Evolutionary conservation across 2,888 invertebrate genomes (phyloP).

Genomic region (Exocentrus adspersus): DNA sequence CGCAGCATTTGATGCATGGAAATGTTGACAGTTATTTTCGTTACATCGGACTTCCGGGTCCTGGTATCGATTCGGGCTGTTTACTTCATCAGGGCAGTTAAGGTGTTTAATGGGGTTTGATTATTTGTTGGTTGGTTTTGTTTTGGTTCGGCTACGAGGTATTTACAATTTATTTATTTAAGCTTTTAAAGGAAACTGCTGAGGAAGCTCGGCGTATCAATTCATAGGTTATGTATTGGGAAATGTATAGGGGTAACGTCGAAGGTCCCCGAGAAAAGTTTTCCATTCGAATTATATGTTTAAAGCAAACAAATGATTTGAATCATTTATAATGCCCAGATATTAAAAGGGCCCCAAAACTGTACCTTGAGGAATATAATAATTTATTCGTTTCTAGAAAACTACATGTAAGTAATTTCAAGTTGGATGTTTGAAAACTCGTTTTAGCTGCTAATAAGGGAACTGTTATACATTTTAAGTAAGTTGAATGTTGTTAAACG

Average conservation of each 20-base stretch:
- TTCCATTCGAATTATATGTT: too few relatives aligned
- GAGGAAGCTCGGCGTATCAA: background rate
- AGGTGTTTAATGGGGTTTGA: background rate
- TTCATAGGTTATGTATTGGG: background rate
- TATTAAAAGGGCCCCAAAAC: too few relatives aligned
- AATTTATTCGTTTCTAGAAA: too few relatives aligned
- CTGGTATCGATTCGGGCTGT: conserved; percentile 5
- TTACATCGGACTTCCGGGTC: conserved; percentile 25
- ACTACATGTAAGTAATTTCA: too few relatives aligned
- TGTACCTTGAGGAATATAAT: too few relatives aligned
- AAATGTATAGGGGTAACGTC: too few relatives aligned
- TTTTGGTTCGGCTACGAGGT: background rate
- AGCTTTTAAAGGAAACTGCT: background rate
- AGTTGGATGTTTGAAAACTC: too few relatives aligned
- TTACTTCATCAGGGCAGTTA: conserved; percentile 1
- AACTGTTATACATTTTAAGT: background rate
- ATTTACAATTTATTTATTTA: background rate
- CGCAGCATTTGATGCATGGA: conserved; percentile 20
- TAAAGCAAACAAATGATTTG: too few relatives aligned
- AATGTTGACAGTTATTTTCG: conserved; percentile 44
- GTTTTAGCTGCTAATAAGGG: too few relatives aligned
- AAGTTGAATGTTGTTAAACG: background rate
- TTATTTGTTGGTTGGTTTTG: background rate
- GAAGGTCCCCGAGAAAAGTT: too few relatives aligned
- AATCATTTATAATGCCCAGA: too few relatives aligned